Conservation (phyloP, 2,113 vertebrate species). For the Sialia sialis region DNA sequence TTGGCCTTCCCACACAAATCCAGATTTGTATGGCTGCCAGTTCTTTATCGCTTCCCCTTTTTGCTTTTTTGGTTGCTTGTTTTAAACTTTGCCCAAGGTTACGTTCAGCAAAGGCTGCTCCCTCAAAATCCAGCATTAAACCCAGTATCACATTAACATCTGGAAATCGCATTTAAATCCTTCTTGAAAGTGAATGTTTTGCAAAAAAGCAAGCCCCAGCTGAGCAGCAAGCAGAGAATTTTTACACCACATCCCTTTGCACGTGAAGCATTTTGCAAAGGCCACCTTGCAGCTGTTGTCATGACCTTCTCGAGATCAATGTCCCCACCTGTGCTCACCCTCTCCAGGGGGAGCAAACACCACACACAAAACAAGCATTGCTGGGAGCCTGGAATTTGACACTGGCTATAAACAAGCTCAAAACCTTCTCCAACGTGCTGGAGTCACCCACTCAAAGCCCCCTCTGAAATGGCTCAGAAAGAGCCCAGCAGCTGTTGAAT, state of each 20-base stretch:
- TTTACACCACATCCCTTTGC: neutral
- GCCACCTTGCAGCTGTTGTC: neutral
- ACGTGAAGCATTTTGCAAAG: neutral
- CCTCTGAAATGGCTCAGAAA: neutral
- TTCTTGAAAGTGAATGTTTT: fast-evolving
- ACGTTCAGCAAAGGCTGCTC: neutral
- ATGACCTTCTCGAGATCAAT: neutral
- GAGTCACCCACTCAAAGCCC: neutral
- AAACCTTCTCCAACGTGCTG: neutral
- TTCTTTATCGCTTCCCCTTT: neutral
- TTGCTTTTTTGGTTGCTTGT: neutral
- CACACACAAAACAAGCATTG: neutral
- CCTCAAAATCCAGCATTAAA: neutral
- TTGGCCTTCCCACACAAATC: conserved; percentile 10
- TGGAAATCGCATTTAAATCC: neutral
- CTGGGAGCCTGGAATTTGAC: neutral
- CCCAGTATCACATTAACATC: neutral
- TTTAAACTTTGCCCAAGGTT: neutral
- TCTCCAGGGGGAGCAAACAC: neutral
- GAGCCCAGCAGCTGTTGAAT: neutral
- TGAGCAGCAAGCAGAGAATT: neutral
- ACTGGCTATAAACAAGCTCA: neutral
- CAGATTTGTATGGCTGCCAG: neutral
- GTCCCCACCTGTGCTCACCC: neutral
- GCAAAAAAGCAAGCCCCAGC: neutral